Base-by-base conservation (phyloP, 1,140 invertebrate species). In the Cyclina sinensis region DNA sequence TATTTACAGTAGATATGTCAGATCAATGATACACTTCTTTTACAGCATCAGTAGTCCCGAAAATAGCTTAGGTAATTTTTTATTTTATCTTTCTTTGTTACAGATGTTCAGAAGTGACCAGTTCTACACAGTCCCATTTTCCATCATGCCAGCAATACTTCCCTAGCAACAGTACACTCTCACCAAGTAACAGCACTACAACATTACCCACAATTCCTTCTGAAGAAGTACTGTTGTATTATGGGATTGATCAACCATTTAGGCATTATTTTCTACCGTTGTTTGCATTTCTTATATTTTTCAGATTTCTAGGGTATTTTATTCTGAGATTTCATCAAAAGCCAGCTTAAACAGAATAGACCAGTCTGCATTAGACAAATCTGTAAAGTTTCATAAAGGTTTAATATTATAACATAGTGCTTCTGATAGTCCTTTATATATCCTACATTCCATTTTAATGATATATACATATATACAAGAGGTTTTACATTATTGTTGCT, bases 191-290 rank as follows among this genome's bases (percentile, higher is more conserved):
- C 30, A 86, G 32, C 35, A 65, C n/a, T 21, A 35, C 37, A 90
- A 90, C 70, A 43, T 65, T 11, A 90, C 89, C 0, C 16, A 65
- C 48, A 46, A 88, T 93, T 14, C 85, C 90, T 14, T 86, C 89
- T 59, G 30, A 90, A 0, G 89, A 92, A 14, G 88, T 92, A 21
- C 81, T 91, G 14, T 24, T 86, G 3, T 91, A 80, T 46, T 91
- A 91, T 70, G 37, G 62, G 5, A 81, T 93, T 18, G 65, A 90
- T 27, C 83, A 51, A 54, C 37, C 87, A 16, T 92, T 82, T 73
- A 90, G 90, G 89, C 32, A 89, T 18, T 92, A 93, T 59, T 65
- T 92, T 37, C 46, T 90, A 39, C 92, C 92, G 0, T 54, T 93
- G 16, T 86, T 92, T 54, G 32, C 86, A 5, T 93, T 91, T 80